phyloP scores from a whole-genome alignment of 2,888 invertebrate genomes.

The Acronicta alni region DNA sequence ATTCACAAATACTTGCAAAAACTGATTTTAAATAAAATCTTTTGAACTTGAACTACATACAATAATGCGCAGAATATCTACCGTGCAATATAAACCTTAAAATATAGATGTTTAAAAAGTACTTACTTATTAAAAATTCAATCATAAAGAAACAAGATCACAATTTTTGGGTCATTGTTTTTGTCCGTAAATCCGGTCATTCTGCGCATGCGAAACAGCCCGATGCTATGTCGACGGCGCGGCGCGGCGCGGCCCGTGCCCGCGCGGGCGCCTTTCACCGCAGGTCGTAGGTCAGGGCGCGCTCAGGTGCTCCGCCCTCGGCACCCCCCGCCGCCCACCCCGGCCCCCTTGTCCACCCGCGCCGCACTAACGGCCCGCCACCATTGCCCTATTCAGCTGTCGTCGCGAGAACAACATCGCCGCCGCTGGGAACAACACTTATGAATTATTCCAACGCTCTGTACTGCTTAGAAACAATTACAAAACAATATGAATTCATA shows the following conservation, averaged over 20 bases:
- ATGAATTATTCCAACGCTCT: constrained; percentile 85
- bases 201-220: constrained; percentile 72
- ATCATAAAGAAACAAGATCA: constrained; percentile 52
- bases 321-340: constrained; percentile 58
- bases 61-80: too few species aligned
- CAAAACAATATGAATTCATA: constrained; percentile 85
- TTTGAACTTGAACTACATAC: too few species aligned
- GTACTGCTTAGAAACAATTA: constrained; percentile 85
- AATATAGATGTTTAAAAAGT: constrained; percentile 12
- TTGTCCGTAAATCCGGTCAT: constrained; percentile 74
- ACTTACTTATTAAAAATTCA: constrained; percentile 35
- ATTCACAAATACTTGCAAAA: too few species aligned
- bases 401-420: constrained; percentile 79
- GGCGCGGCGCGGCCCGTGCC: constrained; percentile 67
- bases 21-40: too few species aligned
- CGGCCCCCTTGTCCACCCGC: constrained; percentile 62
- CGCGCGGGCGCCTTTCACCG: constrained; percentile 88
- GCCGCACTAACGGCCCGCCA: constrained; percentile 77
- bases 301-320: constrained; percentile 88
- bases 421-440: constrained; percentile 82
- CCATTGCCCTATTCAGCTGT: constrained; percentile 87
- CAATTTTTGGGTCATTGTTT: constrained; percentile 65
- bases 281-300: constrained; percentile 89
- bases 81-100: not conserved
- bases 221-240: constrained; percentile 77